Conservation (phyloP, 1,140 invertebrate genomes). For the Drosophila oshimai region DNA sequence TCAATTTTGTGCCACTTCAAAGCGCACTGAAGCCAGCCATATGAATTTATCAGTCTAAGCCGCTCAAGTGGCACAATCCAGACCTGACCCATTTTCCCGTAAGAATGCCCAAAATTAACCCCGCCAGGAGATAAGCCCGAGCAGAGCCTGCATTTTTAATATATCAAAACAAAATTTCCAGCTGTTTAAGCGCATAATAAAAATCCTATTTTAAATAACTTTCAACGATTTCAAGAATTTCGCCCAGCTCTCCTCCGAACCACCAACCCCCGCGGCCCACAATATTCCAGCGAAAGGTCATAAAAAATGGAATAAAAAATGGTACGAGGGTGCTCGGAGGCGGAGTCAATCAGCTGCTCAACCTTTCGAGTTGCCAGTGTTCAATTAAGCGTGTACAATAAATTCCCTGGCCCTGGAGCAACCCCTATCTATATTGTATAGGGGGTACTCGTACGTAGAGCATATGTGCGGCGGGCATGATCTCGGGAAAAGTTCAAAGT, state of each 20-base stretch:
- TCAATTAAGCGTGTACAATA: conserved; percentile 78
- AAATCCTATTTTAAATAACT: conserved; percentile 69
- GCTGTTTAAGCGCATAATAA: conserved; percentile 68
- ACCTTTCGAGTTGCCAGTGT: conserved; percentile 74
- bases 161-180: conserved; percentile 60
- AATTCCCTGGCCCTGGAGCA: conserved; percentile 46
- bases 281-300: conserved; percentile 40
- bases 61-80: conserved; percentile 70
- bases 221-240: conserved; percentile 42
- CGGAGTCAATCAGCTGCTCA: conserved; percentile 69
- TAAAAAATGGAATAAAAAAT: conserved; percentile 56
- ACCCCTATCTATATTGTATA: conserved; percentile 30
- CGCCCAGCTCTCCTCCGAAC: neutral
- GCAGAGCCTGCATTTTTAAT: conserved; percentile 62
- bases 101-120: conserved; percentile 16
- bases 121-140: conserved; percentile 7
- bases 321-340: conserved; percentile 24
- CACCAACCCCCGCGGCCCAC: neutral
- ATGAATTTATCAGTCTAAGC: conserved; percentile 64
- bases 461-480: conserved; percentile 58
- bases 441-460: neutral
- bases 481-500: conserved; percentile 63
- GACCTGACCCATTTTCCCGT: conserved; percentile 7
- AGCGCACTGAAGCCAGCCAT: conserved; percentile 54
- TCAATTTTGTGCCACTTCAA: conserved; percentile 62